Evolutionary conservation across 1,140 invertebrate genomes (phyloP).

Genomic region (Thaumatotibia leucotreta): DNA sequence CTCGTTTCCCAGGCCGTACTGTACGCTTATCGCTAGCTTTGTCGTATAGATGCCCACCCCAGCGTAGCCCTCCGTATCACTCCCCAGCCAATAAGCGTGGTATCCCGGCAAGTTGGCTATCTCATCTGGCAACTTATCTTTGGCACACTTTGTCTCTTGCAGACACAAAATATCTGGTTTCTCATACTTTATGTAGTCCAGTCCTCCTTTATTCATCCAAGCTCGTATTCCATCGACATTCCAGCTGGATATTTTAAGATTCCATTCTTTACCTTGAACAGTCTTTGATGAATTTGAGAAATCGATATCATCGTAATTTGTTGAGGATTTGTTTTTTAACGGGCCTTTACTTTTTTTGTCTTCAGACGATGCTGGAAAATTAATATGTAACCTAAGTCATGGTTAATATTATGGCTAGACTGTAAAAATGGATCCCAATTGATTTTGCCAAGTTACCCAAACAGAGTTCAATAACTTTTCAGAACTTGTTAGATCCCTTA

Average conservation of each 20-base stretch:
- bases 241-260: constrained; percentile 95
- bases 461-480: too few species aligned
- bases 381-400: constrained; percentile 10
- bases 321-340: constrained; percentile 77
- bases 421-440: too few species aligned
- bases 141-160: constrained; percentile 95
- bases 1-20: constrained; percentile 87
- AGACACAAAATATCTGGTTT: constrained; percentile 95
- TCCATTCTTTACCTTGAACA: constrained; percentile 82
- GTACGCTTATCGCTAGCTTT: constrained; percentile 89
- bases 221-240: constrained; percentile 96
- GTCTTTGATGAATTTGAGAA: constrained; percentile 81
- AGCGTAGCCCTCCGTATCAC: constrained; percentile 92
- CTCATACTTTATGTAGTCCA: constrained; percentile 87
- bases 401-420: too few species aligned
- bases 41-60: constrained; percentile 94
- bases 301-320: constrained; percentile 78
- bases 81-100: constrained; percentile 87
- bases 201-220: constrained; percentile 87
- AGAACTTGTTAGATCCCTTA: too few species aligned
- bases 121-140: constrained; percentile 89
- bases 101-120: constrained; percentile 86
- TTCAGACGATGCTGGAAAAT: constrained; percentile 43
- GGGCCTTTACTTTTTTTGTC: constrained; percentile 57
- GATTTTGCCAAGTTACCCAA: too few species aligned